These are phyloP conservation scores for Ricordea florida DNA, from an alignment of 92 coral and sea anemone genomes.

Conservation along the genomic window DNA sequence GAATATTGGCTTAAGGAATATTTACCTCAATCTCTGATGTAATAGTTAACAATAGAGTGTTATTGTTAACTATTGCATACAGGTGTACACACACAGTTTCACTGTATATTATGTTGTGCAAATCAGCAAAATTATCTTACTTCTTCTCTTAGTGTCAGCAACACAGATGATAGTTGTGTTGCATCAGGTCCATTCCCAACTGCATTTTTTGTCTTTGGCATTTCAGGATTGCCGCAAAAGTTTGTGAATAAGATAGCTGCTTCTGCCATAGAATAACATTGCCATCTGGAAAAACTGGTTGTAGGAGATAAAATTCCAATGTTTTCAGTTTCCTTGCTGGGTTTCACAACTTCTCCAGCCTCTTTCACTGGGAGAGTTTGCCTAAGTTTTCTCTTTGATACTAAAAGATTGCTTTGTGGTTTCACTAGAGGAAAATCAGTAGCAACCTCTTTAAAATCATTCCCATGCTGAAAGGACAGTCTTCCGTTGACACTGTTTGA, in stretches of 20 bases:
- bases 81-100: no score
- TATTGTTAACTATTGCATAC: no score
- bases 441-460: not conserved
- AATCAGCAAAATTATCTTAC: no score
- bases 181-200: conserved; percentile 37
- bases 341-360: not conserved
- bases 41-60: no score
- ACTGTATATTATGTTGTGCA: no score
- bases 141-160: conserved; percentile 80
- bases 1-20: no score
- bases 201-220: conserved; percentile 14
- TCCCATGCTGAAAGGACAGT: not conserved
- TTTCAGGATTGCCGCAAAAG: not conserved
- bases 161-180: conserved; percentile 74
- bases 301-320: not conserved
- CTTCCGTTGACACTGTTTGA: not conserved
- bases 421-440: no score
- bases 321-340: not conserved
- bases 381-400: no score
- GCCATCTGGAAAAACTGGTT: not conserved
- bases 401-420: no score
- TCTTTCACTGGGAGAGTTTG: no score
- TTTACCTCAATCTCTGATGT: no score
- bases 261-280: not conserved
- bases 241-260: conserved; percentile 1